Evolutionary conservation across 2,888 invertebrate species (phyloP).

Genomic region (Capitulum mitella): DNA sequence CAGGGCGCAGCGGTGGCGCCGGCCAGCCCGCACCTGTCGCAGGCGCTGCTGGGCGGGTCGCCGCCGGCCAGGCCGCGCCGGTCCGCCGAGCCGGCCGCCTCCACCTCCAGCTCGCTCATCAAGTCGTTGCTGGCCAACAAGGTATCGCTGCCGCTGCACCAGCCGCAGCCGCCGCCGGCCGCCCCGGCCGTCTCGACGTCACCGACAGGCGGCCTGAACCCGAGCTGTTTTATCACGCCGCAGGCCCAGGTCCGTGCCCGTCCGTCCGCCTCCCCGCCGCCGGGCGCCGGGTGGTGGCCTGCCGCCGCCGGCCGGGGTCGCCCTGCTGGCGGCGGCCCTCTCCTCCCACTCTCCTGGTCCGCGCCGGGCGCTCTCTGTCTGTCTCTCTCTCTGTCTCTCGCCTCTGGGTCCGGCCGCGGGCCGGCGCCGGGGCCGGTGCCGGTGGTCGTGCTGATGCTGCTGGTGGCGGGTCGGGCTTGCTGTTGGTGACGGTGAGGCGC

Average conservation of each 20-base stretch:
- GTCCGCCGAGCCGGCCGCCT: slow-evolving; percentile 44
- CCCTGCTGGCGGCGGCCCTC: background rate
- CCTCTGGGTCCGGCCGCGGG: background rate
- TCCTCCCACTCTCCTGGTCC: background rate
- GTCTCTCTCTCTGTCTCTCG: background rate
- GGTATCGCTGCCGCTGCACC: slow-evolving; percentile 54
- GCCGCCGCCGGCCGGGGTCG: too few species aligned
- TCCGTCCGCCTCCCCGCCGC: background rate
- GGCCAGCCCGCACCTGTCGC: slow-evolving; percentile 56
- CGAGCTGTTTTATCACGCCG: slow-evolving; percentile 21
- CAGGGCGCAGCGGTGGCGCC: too few species aligned
- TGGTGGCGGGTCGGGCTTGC: background rate
- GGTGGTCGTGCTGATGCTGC: background rate
- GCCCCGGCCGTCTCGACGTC: background rate
- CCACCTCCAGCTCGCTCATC: slow-evolving; percentile 74
- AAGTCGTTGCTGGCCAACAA: slow-evolving; percentile 91
- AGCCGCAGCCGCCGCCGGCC: background rate
- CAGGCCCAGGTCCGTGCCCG: slow-evolving; percentile 10
- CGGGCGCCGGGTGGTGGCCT: too few species aligned
- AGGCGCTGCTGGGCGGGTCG: slow-evolving; percentile 49
- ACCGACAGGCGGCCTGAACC: slow-evolving; percentile 1
- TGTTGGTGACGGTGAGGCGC: slow-evolving; percentile 9
- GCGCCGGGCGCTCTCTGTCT: background rate
- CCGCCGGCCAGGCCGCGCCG: slow-evolving; percentile 42
- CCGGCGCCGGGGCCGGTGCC: background rate